Conservation (phyloP, 2,888 invertebrate species). For the Leptarthrus brevirostris region DNA sequence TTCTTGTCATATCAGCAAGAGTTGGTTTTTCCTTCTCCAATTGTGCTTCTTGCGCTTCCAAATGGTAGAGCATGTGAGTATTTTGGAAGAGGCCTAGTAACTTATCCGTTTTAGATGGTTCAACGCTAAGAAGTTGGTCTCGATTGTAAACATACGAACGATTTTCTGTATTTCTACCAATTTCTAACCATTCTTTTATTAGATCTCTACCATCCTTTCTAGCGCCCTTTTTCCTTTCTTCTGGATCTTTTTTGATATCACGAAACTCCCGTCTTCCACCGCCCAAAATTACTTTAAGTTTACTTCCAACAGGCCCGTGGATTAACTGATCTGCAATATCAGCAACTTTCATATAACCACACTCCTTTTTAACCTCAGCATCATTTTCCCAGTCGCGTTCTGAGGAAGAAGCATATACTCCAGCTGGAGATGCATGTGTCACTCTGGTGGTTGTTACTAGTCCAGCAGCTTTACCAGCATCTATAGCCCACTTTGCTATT, state of each 20-base stretch:
- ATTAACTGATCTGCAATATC: constrained; percentile 82
- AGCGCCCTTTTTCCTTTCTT: constrained; percentile 68
- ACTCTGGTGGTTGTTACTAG: constrained; percentile 82
- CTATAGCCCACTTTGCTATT: constrained; percentile 78
- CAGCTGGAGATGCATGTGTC: constrained; percentile 83
- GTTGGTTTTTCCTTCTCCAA: constrained; percentile 71
- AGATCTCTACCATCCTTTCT: constrained; percentile 75
- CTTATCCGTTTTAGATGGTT: constrained; percentile 69
- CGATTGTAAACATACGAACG: constrained; percentile 69
- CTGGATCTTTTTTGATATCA: constrained; percentile 69
- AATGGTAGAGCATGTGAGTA: constrained; percentile 77
- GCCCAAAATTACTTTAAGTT: constrained; percentile 81
- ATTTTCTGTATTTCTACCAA: constrained; percentile 65
- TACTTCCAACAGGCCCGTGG: constrained; percentile 73
- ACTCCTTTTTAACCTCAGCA: constrained; percentile 67
- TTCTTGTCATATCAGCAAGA: constrained; percentile 83
- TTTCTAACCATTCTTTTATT: constrained; percentile 73
- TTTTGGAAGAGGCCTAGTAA: constrained; percentile 76
- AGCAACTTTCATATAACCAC: constrained; percentile 69
- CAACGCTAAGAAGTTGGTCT: constrained; percentile 66
- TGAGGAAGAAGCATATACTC: constrained; percentile 73
- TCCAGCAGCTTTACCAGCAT: constrained; percentile 72
- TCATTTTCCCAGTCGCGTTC: constrained; percentile 81
- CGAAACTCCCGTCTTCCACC: constrained; percentile 78
- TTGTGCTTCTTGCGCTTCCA: constrained; percentile 67